Evolutionary conservation across 1,140 invertebrate species (phyloP).

Genomic region (Pseudomyrmex sp.): DNA sequence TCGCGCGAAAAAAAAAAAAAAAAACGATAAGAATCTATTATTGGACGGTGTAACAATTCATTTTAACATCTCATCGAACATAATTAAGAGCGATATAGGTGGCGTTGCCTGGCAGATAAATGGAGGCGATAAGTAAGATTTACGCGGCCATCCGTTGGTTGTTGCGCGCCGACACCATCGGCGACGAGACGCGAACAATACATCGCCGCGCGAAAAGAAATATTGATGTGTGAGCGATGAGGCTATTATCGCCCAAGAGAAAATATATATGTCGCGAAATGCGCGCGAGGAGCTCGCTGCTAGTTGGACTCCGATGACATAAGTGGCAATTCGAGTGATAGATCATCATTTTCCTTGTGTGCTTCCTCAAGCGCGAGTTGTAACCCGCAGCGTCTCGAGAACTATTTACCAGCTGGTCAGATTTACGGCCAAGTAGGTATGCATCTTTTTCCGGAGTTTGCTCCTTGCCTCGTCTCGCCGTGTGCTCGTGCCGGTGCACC

Average conservation of each 20-base stretch:
- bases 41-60: constrained; percentile 9
- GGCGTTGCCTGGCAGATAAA: constrained; percentile 35
- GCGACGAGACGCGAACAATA: constrained; percentile 47
- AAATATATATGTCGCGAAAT: constrained; percentile 52
- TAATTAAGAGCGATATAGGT: constrained; percentile 49
- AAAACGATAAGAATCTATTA: background rate
- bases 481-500: background rate
- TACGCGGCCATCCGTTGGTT: constrained; percentile 10
- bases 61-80: constrained; percentile 6
- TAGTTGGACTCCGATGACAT: constrained; percentile 66
- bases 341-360: constrained; percentile 61
- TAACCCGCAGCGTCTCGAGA: constrained; percentile 41
- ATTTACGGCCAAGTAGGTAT: constrained; percentile 57
- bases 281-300: background rate
- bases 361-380: constrained; percentile 14
- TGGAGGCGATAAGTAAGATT: constrained; percentile 60
- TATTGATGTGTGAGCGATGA: constrained; percentile 65
- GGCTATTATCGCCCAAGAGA: constrained; percentile 58
- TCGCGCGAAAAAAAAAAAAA: background rate
- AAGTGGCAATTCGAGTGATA: constrained; percentile 74
- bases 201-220: constrained; percentile 55
- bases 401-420: constrained; percentile 62
- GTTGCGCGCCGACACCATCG: constrained; percentile 24
- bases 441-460: constrained; percentile 56
- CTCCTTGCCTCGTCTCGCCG: constrained; percentile 23